Percentiles rank a stretch among this genome's conserved stretches.
Evolutionary conservation across 2,113 vertebrate species (phyloP).

Genomic region (Gymnocephalus cernua): DNA sequence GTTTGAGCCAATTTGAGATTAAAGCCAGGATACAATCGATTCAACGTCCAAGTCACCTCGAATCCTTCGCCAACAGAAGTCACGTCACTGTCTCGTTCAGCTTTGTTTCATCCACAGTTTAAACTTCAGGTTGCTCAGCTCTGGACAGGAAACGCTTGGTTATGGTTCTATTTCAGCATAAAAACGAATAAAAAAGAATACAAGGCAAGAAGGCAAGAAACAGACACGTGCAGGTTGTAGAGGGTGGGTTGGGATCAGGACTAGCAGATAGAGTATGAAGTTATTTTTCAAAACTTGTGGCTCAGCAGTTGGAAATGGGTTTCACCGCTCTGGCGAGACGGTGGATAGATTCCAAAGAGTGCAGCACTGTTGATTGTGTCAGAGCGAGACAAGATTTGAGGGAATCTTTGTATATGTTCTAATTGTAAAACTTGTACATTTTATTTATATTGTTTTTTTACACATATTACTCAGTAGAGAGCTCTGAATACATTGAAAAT

Average conservation of each 20-base stretch:
- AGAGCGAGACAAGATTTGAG: constrained; percentile 88
- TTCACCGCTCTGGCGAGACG: constrained; percentile 84
- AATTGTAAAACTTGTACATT: constrained; percentile 99
- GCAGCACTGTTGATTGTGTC: constrained; percentile 91
- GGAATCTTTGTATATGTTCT: constrained; percentile 95
- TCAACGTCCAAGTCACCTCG: constrained; percentile 52
- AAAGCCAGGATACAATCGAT: constrained; percentile 79
- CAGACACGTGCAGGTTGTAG: constrained; percentile 20
- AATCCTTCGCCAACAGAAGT: constrained; percentile 66
- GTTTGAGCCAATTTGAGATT: constrained; percentile 85
- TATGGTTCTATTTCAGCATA: constrained; percentile 49
- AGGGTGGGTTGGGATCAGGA: constrained; percentile 51
- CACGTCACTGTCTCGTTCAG: constrained; percentile 48
- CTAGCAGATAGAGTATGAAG: constrained; percentile 39
- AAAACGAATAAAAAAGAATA: constrained; percentile 25
- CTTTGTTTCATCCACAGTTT: constrained; percentile 40
- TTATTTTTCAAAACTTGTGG: constrained; percentile 67
- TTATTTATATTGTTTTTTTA: constrained; percentile 99
- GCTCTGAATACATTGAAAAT: constrained; percentile 99
- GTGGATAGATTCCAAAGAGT: constrained; percentile 94
- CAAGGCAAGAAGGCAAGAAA: neutral
- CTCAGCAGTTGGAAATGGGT: constrained; percentile 83
- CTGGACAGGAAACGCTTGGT: constrained; percentile 39
- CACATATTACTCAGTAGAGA: constrained; percentile 96
- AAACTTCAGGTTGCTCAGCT: constrained; percentile 58